Evolutionary conservation across 2,113 vertebrate species (phyloP).

Genomic region (Misgurnus anguillicaudatus): DNA sequence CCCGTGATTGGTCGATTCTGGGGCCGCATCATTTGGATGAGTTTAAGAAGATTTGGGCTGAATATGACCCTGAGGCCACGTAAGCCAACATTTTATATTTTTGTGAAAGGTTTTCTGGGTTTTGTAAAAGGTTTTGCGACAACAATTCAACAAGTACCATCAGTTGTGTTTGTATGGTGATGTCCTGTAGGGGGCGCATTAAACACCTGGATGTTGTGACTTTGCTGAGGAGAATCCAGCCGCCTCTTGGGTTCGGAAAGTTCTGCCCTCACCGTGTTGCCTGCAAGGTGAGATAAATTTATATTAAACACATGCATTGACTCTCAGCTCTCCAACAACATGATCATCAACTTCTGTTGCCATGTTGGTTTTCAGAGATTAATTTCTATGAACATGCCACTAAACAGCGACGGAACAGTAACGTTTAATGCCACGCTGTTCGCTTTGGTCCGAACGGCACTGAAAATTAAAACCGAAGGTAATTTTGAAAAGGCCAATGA

Average conservation of each 20-base stretch:
- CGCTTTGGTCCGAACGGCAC: conserved; percentile 87
- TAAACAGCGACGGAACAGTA: conserved; percentile 91
- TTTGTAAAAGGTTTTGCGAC: not conserved
- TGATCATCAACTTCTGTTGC: not conserved
- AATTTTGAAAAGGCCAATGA: conserved; percentile 93
- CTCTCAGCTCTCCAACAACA: not conserved
- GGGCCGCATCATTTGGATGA: conserved; percentile 92
- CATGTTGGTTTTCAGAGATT: conserved; percentile 75
- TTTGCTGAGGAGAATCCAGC: conserved; percentile 88
- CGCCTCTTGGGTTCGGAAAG: conserved; percentile 91
- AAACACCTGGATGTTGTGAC: conserved; percentile 95
- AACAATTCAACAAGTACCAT: not conserved
- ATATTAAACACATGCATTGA: not conserved
- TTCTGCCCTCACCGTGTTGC: conserved; percentile 92
- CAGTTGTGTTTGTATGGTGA: not conserved
- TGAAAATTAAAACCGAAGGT: conserved; percentile 95
- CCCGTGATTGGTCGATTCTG: conserved; percentile 91
- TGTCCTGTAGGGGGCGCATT: conserved; percentile 82
- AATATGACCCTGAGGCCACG: conserved; percentile 94
- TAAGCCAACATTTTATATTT: conserved; percentile 63
- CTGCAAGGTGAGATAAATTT: conserved; percentile 79
- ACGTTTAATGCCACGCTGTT: conserved; percentile 95
- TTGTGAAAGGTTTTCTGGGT: too few species aligned
- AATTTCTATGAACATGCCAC: conserved; percentile 95
- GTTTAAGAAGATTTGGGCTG: conserved; percentile 95